Conservation (phyloP, 1,140 invertebrate genomes). For the Aradophagus sp. region DNA sequence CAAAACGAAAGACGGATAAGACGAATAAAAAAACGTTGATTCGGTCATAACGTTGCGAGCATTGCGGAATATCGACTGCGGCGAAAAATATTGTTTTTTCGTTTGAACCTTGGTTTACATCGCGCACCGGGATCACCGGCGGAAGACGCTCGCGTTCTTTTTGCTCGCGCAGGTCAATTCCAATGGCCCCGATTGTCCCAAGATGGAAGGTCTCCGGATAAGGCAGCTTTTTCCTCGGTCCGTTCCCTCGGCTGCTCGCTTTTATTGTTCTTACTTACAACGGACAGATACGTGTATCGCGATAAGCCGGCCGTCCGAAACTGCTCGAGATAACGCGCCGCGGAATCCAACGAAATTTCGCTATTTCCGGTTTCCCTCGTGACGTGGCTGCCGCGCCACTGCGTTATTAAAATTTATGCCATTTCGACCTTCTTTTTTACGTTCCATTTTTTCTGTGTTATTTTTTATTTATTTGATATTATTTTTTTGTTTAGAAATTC, state of each 20-base stretch:
- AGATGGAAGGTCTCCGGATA: constrained; percentile 48
- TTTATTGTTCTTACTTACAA: constrained; percentile 42
- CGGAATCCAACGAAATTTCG: constrained; percentile 12
- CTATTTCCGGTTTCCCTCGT: neutral
- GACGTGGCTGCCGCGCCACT: too few relatives aligned
- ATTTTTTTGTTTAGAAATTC: neutral
- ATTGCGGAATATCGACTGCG: constrained; percentile 27
- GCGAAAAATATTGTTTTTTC: constrained; percentile 33
- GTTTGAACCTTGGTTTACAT: constrained; percentile 22
- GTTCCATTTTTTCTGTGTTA: too few relatives aligned
- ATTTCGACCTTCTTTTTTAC: too few relatives aligned
- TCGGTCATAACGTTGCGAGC: constrained; percentile 15
- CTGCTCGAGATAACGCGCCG: constrained; percentile 27
- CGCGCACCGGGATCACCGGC: constrained; percentile 9
- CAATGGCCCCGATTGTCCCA: constrained; percentile 44
- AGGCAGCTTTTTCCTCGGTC: constrained; percentile 30
- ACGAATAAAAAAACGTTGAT: constrained; percentile 31
- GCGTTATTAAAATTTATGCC: constrained; percentile 22
- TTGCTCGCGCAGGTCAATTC: constrained; percentile 15
- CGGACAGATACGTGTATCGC: constrained; percentile 30
- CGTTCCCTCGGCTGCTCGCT: constrained; percentile 20
- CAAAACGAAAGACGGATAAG: constrained; percentile 1
- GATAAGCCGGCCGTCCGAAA: constrained; percentile 37
- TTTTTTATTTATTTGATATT: too few relatives aligned
- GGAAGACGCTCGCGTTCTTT: constrained; percentile 14